phyloP scores from a whole-genome alignment of 2,113 vertebrate species.

The Bufo bufo region DNA sequence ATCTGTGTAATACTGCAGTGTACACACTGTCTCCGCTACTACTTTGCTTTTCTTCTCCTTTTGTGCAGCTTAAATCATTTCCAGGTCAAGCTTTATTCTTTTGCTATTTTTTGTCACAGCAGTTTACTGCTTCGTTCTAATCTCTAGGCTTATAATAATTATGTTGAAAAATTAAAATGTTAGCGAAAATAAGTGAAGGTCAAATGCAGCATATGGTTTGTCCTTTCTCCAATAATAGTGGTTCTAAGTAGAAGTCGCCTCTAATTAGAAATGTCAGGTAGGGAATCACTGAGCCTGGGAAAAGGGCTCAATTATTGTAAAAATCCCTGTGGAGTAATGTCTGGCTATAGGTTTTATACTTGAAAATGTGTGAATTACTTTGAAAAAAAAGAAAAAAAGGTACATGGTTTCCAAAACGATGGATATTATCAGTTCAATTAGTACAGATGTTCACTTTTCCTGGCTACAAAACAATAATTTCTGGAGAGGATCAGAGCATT shows the following conservation, averaged over 20 bases:
- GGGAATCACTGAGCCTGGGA: conserved; percentile 53
- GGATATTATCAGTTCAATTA: conserved; percentile 48
- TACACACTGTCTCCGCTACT: neutral
- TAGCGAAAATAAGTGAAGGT: conserved; percentile 40
- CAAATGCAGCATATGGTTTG: conserved; percentile 55
- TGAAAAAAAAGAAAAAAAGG: neutral
- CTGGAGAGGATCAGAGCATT: neutral
- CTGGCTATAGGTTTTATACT: conserved; percentile 53
- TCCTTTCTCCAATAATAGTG: conserved; percentile 51
- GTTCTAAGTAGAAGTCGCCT: conserved; percentile 49
- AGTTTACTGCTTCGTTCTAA: conserved; percentile 27
- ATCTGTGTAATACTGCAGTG: neutral
- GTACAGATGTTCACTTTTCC: conserved; percentile 53
- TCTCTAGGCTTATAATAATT: conserved; percentile 36
- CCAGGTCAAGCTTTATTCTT: neutral
- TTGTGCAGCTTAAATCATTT: neutral
- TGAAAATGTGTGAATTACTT: conserved; percentile 57
- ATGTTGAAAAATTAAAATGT: conserved; percentile 42
- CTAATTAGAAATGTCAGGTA: conserved; percentile 60
- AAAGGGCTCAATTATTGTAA: conserved; percentile 57
- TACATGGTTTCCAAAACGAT: conserved; percentile 39
- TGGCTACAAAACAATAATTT: neutral
- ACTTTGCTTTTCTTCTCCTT: neutral
- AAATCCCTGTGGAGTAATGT: conserved; percentile 55
- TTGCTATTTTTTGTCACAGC: conserved; percentile 4